Conservation (phyloP, 1,140 invertebrate genomes). For the Neodiprion lecontei region DNA sequence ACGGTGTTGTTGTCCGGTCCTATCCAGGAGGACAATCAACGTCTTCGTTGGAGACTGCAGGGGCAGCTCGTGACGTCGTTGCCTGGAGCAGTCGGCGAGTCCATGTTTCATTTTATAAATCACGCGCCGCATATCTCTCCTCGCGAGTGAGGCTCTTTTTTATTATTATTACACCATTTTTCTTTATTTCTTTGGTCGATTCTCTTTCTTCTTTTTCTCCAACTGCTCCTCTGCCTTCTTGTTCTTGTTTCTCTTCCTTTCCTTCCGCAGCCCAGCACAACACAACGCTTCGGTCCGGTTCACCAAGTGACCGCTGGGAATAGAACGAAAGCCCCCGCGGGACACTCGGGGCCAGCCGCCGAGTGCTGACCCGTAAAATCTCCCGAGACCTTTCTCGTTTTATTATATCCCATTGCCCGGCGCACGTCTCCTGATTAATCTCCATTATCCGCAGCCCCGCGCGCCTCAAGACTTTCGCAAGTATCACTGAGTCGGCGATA, state of each 20-base stretch:
- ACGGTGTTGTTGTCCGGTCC: too few species aligned
- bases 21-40: too few species aligned
- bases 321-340: neutral
- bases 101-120: too few species aligned
- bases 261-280: neutral
- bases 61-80: too few species aligned
- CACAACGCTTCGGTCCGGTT: too few species aligned
- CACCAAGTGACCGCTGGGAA: slow-evolving; percentile 2
- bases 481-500: too few species aligned
- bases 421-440: neutral
- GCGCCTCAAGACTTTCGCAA: neutral
- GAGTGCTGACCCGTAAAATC: slow-evolving; percentile 4
- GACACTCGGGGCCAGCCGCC: neutral
- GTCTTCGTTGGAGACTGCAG: too few species aligned
- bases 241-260: neutral
- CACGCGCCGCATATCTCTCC: too few species aligned
- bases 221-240: neutral
- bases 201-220: neutral
- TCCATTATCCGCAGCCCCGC: neutral
- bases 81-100: too few species aligned
- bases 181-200: neutral
- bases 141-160: too few species aligned
- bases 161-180: too few species aligned
- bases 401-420: neutral
- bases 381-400: slow-evolving; percentile 1